Evolutionary conservation across 2,113 vertebrate species (phyloP), one percentile per base, ranked within the genome.

Genomic region (Circaetus cinerascens): DNA sequence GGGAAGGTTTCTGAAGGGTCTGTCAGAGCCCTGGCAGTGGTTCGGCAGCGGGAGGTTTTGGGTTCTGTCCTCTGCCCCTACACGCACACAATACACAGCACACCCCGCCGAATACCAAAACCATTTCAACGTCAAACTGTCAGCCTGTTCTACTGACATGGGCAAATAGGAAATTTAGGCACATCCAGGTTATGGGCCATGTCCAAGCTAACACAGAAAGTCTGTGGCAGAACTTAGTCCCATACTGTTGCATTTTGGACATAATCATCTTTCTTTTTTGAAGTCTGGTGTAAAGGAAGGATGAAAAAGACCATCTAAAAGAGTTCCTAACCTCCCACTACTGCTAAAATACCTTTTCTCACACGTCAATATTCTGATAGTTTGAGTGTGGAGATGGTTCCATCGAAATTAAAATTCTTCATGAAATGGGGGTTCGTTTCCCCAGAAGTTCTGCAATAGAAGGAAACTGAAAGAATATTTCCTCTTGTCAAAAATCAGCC

Each of bases 101-200:
- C 19, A 19, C 4, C 17, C 23, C 27, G 1, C 1, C 10, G 6
- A 18, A 23, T 5, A 13, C 57, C 72, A 14, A 7, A 26, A 4
- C 17, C 32, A 2, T 4, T 36, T 17, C 26, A 8, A 3, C 1
- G 1, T 16, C 73, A 29, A 3, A 11, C 23, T 38, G 27, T 12
- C 72, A 30, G 0, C 45, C 41, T n/a, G 20, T 21, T n/a, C 27
- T 17, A 5, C 38, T 23, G 60, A 7, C 8, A 0, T 2, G 38
- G 62, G 38, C 25, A 55, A 45, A 46, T 1, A 10, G 62, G 66
- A 19, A 4, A 32, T 29, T 11, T 3, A 7, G 83, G 57, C 17
- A 9, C 10, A 0, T 0, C 26, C 27, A 3, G n/a, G 32, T 22
- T 38, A 11, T 15, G 40, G 56, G 53, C 40, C 0, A 0, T 46